Percentiles rank a stretch among this genome's conserved stretches.
phyloP scores from a whole-genome alignment of 1,140 invertebrate genomes.

The Zophobas atratus region DNA sequence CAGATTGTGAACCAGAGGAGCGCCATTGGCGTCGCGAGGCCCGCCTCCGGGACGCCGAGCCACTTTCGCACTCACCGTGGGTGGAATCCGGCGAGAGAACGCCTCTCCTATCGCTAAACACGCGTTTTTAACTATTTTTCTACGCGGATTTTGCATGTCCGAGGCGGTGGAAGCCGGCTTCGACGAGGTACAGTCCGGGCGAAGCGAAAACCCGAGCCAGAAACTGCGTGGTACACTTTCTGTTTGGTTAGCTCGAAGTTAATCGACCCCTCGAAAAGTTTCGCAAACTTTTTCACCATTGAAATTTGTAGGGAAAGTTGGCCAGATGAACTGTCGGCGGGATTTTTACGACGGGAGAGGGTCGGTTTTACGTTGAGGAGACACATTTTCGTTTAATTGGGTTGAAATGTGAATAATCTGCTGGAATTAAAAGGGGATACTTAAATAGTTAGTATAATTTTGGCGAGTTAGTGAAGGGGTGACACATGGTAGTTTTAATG shows the following conservation, averaged over 20 bases:
- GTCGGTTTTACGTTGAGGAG: no score
- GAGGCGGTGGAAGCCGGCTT: slow-evolving; percentile 1
- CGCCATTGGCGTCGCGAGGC: slow-evolving; percentile 65
- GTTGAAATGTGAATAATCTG: no score
- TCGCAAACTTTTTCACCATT: slow-evolving; percentile 66
- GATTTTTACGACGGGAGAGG: slow-evolving; percentile 61
- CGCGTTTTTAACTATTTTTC: slow-evolving; percentile 59
- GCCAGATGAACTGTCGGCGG: slow-evolving; percentile 60
- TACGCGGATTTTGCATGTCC: slow-evolving; percentile 36
- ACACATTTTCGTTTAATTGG: no score
- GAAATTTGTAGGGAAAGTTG: slow-evolving; percentile 67
- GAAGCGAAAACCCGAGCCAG: slow-evolving; percentile 44
- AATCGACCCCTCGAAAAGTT: slow-evolving; percentile 67
- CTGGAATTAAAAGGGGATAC: no score
- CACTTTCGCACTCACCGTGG: slow-evolving; percentile 58
- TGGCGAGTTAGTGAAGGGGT: no score
- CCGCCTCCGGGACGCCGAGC: slow-evolving; percentile 61
- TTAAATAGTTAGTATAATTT: no score
- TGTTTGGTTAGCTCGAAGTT: slow-evolving; percentile 64
- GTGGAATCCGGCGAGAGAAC: slow-evolving; percentile 61
- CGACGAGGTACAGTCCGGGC: background rate
- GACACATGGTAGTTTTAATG: no score
- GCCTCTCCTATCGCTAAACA: slow-evolving; percentile 60
- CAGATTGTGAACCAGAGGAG: slow-evolving; percentile 54
- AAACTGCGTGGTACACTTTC: slow-evolving; percentile 66